phyloP scores from a whole-genome alignment of 2,797 vertebrate genomes.

The Peromyscus eremicus region DNA sequence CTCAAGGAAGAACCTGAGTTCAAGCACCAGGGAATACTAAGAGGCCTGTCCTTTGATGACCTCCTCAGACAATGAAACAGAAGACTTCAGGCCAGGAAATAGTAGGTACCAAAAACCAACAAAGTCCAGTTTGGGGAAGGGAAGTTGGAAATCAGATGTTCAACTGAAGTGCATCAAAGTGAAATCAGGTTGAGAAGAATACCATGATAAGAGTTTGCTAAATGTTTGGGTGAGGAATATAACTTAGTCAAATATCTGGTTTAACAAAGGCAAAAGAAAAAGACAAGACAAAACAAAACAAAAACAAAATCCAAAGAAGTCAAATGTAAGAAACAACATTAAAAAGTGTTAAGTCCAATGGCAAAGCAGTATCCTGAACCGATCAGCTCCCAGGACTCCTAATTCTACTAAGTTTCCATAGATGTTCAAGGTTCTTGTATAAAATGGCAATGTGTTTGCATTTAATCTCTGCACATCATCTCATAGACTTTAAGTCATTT shows the following conservation, averaged over 20 bases:
- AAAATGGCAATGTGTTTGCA: neutral
- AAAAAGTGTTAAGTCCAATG: neutral
- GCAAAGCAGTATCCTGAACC: no score
- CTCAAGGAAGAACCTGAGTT: neutral
- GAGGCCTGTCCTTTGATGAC: neutral
- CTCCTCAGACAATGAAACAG: neutral
- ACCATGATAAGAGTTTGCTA: neutral
- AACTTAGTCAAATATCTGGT: neutral
- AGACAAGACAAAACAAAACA: neutral
- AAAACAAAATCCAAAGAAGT: neutral
- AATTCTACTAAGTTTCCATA: neutral
- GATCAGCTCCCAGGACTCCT: neutral
- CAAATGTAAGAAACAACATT: constrained; percentile 19
- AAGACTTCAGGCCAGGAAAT: neutral
- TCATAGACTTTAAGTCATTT: neutral
- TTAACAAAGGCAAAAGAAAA: neutral
- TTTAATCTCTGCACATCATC: neutral
- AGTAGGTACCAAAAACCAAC: neutral
- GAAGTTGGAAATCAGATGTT: neutral
- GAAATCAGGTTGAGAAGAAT: neutral
- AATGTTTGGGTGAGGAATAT: neutral
- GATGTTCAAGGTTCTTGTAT: neutral
- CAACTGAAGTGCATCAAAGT: neutral
- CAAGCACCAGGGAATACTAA: neutral
- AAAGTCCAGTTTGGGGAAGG: neutral